Evolutionary conservation across 1,140 invertebrate genomes (phyloP).

Genomic region (Magallana ariakensis): DNA sequence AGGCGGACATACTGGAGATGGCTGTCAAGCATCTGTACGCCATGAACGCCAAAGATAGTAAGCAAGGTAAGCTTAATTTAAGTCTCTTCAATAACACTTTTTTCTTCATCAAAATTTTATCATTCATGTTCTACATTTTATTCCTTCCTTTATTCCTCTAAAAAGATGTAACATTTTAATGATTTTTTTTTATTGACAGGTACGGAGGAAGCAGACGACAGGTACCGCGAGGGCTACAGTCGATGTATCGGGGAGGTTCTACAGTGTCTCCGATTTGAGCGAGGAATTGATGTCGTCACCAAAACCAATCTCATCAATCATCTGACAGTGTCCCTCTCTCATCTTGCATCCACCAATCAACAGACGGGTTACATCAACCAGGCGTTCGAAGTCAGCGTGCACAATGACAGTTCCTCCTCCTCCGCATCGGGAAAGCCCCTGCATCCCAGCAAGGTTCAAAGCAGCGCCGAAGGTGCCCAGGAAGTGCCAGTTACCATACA

Average conservation of each 20-base stretch:
- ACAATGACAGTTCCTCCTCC: not conserved
- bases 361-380: not conserved
- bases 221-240: not conserved
- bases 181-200: not conserved
- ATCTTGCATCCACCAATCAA: not conserved
- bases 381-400: not conserved
- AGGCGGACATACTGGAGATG: conserved; percentile 40
- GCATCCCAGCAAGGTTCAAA: not conserved
- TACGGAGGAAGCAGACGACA: not conserved
- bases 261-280: not conserved
- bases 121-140: no score
- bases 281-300: not conserved
- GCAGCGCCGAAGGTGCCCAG: conserved; percentile 2
- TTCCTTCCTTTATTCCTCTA: no score
- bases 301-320: conserved; percentile 27
- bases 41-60: not conserved
- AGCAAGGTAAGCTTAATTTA: not conserved
- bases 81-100: no score
- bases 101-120: no score
- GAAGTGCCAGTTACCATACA: not conserved
- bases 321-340: not conserved
- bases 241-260: not conserved
- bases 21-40: conserved; percentile 20
- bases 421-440: not conserved
- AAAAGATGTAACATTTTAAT: no score